Base-by-base conservation (phyloP, 2,113 vertebrate species). In the Talpa occidentalis region DNA sequence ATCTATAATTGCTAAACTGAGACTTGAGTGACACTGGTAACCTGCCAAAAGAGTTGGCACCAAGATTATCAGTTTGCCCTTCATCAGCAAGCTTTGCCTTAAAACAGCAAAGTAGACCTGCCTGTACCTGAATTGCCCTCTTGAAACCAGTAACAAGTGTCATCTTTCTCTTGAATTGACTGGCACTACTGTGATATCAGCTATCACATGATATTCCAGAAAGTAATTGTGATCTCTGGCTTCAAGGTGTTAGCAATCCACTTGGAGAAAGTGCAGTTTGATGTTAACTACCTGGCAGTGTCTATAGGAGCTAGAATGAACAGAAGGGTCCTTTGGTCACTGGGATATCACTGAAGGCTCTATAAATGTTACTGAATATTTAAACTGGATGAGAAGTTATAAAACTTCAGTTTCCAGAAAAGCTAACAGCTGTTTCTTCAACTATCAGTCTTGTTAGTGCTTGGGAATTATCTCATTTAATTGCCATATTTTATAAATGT, bases 381-480 rank as follows among this genome's bases (percentile, higher is more conserved):
- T 66, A 69, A 92, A 62, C 37, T 47, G 76, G 44, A 24, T 87
- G 42, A 89, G 44, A 87, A 44, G 30, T 79, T 49, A 74, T 59
- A 86, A 91, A 86, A 67, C 4, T 42, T 93, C 47, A 70, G 26
- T 30, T 95, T 90, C 94, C 69, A 93, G 79, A 84, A 87, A 95
- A 77, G 64, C 16, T 52, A 52, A 86, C 69, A 44, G 15, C 4
- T 52, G 16, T 52, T 52, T 52, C 16, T 44, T 95, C 64, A 76
- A 42, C 16, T 66, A 59, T 56, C 64, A 89, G 83, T 80, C 10
- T 1, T 79, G 44, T 40, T 24, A 35, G 49, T 42, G 35, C 42
- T 93, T 37, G 64, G 40, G 32, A 74, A 66, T 85, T 60, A 26
- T 12, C 40, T 47, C n/a, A 7, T 40, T 54, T 56, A 72, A 56